A percentile compares a stretch with the other conserved stretches of the same genome.
Conservation (phyloP, 2,888 invertebrate species). For the Cylindroiulus punctatus region DNA sequence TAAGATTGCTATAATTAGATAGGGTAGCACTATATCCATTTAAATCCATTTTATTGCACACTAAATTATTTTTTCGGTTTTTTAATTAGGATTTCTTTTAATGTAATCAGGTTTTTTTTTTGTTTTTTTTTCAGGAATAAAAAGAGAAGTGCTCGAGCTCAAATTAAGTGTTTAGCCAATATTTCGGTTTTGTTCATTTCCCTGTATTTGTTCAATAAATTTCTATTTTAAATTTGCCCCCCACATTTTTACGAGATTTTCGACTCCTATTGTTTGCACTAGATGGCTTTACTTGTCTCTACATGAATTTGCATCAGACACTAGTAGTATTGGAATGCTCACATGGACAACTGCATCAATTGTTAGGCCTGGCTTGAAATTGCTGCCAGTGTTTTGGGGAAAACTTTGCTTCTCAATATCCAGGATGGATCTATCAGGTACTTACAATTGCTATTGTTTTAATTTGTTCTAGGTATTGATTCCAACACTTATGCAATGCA, state of each 20-base stretch:
- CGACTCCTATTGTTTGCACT: background rate
- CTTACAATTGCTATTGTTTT: background rate
- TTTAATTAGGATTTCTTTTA: background rate
- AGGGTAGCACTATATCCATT: too few species aligned
- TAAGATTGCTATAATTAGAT: too few species aligned
- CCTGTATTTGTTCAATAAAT: background rate
- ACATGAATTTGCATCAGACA: background rate
- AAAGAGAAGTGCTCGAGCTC: conserved; percentile 4
- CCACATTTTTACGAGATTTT: background rate
- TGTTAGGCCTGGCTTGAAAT: background rate
- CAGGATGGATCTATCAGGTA: conserved; percentile 7
- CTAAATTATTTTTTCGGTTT: background rate
- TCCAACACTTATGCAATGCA: background rate
- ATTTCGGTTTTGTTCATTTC: background rate
- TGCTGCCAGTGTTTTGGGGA: background rate
- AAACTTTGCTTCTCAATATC: background rate
- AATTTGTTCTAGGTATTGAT: too few species aligned
- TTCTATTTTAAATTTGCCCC: background rate
- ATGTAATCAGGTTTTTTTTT: background rate
- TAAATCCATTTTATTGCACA: too few species aligned
- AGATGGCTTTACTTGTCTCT: conserved; percentile 27
- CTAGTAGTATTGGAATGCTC: background rate
- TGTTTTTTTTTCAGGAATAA: background rate
- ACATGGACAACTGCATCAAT: background rate
- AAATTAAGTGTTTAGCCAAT: background rate